A percentile compares a stretch with the other conserved stretches of the same genome.
Evolutionary conservation across 2,888 invertebrate genomes (phyloP).

Genomic region (Dilophus febrilis): DNA sequence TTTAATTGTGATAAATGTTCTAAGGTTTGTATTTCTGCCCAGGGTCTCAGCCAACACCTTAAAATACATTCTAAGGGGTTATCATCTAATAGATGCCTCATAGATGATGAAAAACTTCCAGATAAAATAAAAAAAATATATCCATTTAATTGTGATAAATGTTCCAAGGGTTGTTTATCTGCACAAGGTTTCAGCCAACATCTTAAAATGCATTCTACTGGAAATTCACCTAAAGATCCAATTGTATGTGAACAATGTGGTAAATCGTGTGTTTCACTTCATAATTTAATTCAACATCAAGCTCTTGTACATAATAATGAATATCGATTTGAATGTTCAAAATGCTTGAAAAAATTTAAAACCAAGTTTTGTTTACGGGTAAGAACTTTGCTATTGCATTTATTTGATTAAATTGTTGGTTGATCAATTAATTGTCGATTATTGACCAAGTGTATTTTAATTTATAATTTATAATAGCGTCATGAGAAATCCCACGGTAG

Average conservation of each 20-base stretch:
- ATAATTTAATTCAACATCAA: conserved; percentile 33
- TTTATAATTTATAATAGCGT: conserved; percentile 17
- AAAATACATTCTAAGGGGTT: conserved; percentile 15
- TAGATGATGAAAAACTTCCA: conserved; percentile 6
- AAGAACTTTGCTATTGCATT: too few species aligned
- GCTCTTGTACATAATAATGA: conserved; percentile 32
- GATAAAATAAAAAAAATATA: conserved; percentile 1
- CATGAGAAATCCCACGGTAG: conserved; percentile 30
- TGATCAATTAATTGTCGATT: too few species aligned
- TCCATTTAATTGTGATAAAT: conserved; percentile 8
- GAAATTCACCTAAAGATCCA: conserved; percentile 23
- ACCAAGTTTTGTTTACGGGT: conserved; percentile 22
- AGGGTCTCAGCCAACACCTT: conserved; percentile 13
- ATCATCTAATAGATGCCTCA: conserved; percentile 6
- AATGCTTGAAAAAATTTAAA: conserved; percentile 25
- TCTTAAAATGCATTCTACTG: conserved; percentile 14
- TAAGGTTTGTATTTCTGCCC: conserved; percentile 11
- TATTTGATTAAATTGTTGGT: too few species aligned
- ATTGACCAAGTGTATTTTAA: too few species aligned
- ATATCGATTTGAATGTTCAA: conserved; percentile 29
- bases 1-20: conserved; percentile 10
- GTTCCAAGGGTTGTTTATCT: conserved; percentile 11
- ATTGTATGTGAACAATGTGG: conserved; percentile 33
- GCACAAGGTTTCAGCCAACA: conserved; percentile 13
- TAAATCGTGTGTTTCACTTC: conserved; percentile 30